phyloP scores from a whole-genome alignment of 2,888 invertebrate genomes.

The Hypomecis punctinalis region DNA sequence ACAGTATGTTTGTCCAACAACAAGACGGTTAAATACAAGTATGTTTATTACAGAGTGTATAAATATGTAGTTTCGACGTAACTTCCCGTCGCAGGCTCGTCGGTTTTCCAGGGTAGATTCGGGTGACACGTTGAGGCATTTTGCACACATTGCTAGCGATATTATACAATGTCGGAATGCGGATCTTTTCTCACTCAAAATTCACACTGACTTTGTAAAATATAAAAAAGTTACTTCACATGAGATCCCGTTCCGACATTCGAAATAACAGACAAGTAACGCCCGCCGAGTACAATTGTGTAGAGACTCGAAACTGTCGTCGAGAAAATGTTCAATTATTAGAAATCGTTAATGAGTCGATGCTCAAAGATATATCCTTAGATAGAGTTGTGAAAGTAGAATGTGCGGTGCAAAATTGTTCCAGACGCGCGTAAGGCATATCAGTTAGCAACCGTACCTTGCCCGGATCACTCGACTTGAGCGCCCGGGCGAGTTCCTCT shows the following conservation, averaged over 20 bases:
- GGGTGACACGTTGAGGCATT: constrained; percentile 75
- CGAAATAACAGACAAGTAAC: constrained; percentile 66
- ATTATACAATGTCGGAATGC: constrained; percentile 72
- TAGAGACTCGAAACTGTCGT: constrained; percentile 17
- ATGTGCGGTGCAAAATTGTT: constrained; percentile 57
- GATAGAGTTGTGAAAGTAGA: constrained; percentile 21
- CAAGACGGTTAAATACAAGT: constrained; percentile 41
- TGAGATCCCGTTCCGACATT: constrained; percentile 68
- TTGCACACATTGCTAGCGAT: constrained; percentile 84
- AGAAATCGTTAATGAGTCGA: neutral
- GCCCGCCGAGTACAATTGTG: constrained; percentile 77
- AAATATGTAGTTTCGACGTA: constrained; percentile 20
- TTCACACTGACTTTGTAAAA: neutral
- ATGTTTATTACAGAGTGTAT: constrained; percentile 34
- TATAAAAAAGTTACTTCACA: constrained; percentile 21
- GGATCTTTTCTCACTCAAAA: constrained; percentile 15
- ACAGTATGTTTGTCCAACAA: constrained; percentile 39
- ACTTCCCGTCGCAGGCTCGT: constrained; percentile 31
- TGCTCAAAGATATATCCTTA: neutral
- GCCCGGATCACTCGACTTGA: constrained; percentile 92
- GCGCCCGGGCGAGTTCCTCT: constrained; percentile 89
- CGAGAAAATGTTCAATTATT: too few species aligned
- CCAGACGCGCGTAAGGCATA: constrained; percentile 66
- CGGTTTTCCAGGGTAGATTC: constrained; percentile 70
- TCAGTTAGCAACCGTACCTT: constrained; percentile 88